Base-by-base conservation (phyloP, 2,113 vertebrate species). In the Labrus mixtus region DNA sequence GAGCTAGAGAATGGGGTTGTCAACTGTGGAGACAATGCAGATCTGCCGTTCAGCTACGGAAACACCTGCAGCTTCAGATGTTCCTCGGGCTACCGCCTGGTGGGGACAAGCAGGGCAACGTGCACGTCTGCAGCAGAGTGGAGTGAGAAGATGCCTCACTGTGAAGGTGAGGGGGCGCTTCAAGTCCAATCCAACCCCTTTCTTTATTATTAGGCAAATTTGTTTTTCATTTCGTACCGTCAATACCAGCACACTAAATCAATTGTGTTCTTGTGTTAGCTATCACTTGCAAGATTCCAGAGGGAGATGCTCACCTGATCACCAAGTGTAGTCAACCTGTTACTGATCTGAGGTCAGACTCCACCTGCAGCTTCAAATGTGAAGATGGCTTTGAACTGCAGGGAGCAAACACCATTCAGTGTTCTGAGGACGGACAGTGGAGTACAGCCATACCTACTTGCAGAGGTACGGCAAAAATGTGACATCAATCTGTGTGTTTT, bases 11-110 rank as follows among this genome's bases (percentile, higher is more conserved):
- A 90, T 13, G 95, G 93, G 8, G 10, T 25, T 0, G 33, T 94
- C 51, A 8, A 4, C 86, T 97, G 96, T 87, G 91, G 71, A 19
- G 80, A 70, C 1, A 91, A 95, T 45, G 81, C 82, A 1, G 87
- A 91, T 0, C 73, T 68, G 48, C 69, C 17, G 29, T 95, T 92
- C 81, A 91, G 91, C 51, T 96, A 93, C 66, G 90, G 86, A 33
- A 94, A 93, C 39, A 90, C 41, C 56, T 97, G 97, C 54, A 53
- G 10, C 3, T 96, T 97, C 12, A 56, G 25, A 48, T 98, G 97
- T 29, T 25, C 53, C 9, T 46, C 85, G 0, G 94, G 95, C 4
- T 95, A 93, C 79, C 56, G 36, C 12, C 87, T 91, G 22, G 62
- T 87, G 68, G 95, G 96, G 9, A 60, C 78, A 0, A 78, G 76